phyloP scores from a whole-genome alignment of 2,113 vertebrate genomes.

The Zosterops borbonicus region DNA sequence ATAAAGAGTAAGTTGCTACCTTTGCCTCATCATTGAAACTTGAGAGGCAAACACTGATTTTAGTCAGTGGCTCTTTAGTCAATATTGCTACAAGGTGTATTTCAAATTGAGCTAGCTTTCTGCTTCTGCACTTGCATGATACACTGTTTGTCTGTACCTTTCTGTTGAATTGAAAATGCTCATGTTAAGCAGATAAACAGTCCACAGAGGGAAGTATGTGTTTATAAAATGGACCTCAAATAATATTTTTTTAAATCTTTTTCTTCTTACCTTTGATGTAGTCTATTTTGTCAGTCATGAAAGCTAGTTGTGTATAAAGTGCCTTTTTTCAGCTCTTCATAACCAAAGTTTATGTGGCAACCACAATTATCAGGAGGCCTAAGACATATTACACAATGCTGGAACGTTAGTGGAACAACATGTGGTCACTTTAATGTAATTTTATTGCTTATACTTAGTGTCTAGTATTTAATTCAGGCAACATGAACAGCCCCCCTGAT shows the following conservation, averaged over 20 bases:
- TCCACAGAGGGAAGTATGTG: neutral
- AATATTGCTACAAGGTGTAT: neutral
- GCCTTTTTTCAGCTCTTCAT: neutral
- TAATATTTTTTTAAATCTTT: neutral
- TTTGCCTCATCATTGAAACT: neutral
- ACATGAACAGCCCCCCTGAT: neutral
- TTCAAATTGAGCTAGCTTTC: slow-evolving; percentile 5
- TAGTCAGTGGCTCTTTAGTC: neutral
- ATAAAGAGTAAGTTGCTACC: neutral
- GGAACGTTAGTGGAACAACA: neutral
- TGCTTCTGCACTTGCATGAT: neutral
- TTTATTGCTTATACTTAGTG: neutral
- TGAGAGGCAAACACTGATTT: neutral
- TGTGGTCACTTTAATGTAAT: neutral
- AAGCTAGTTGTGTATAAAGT: neutral
- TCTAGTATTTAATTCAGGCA: neutral
- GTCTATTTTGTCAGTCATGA: neutral
- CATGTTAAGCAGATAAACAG: neutral
- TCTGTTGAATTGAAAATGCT: neutral
- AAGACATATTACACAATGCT: neutral
- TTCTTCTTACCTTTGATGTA: neutral
- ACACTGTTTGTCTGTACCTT: neutral
- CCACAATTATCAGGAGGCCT: neutral
- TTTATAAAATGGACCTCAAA: neutral
- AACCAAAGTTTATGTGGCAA: neutral